Percentiles rank a stretch among this genome's conserved stretches.
Evolutionary conservation across 64 coral and sea anemone species (phyloP).

Genomic region (Hydrozoanthus tunicans): DNA sequence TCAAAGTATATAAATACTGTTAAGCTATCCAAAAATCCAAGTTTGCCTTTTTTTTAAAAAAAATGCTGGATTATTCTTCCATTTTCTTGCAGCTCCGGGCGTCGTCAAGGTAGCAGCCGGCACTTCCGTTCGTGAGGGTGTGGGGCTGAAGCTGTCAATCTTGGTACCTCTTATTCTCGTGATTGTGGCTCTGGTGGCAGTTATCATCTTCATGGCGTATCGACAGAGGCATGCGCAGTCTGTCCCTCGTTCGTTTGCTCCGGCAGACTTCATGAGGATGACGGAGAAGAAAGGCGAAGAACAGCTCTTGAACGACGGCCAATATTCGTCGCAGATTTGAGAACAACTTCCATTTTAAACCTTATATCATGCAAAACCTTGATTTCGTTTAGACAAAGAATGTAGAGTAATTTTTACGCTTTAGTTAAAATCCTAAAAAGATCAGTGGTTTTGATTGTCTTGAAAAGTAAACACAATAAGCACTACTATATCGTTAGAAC

Average conservation of each 20-base stretch:
- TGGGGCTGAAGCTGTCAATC: conserved; percentile 6
- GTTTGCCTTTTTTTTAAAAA: too few species aligned
- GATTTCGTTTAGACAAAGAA: too few species aligned
- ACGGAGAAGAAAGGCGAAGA: not conserved
- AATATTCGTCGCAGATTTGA: not conserved
- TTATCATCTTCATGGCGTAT: not conserved
- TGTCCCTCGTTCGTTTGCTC: not conserved
- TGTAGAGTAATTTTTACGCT: too few species aligned
- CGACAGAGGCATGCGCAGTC: not conserved
- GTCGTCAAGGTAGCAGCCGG: not conserved
- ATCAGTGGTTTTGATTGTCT: too few species aligned
- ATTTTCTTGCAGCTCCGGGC: not conserved
- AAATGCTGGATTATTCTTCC: not conserved
- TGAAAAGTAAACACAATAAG: too few species aligned
- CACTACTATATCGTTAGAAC: too few species aligned
- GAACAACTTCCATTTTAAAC: not conserved
- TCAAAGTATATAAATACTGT: too few species aligned
- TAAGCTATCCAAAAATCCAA: too few species aligned
- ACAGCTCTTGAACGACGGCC: not conserved
- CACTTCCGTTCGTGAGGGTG: not conserved
- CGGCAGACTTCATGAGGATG: conserved; percentile 6
- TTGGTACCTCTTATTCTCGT: conserved; percentile 1
- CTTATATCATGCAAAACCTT: too few species aligned
- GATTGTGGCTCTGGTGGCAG: not conserved
- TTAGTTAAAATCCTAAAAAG: too few species aligned